Base-by-base conservation (phyloP, 2,113 vertebrate genomes). In the Hyaena hyaena region DNA sequence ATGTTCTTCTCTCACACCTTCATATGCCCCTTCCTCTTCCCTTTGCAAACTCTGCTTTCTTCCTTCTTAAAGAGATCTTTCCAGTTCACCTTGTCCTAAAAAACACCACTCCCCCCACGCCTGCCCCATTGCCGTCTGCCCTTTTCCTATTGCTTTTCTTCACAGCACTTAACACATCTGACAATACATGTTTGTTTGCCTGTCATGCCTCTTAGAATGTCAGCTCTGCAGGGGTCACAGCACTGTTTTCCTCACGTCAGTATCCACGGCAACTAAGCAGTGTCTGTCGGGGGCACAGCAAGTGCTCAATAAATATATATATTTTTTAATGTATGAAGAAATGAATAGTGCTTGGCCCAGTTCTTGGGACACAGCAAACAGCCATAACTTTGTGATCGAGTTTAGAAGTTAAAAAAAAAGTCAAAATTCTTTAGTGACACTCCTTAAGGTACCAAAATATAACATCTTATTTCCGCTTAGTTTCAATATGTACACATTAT, bases 391-490 rank as follows among this genome's bases (percentile, higher is more conserved):
- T 96, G 21, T 68, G 26, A 65, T 58, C 24, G 53, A 83, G 61
- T 90, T 93, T 69, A 82, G 84, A 96, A 93, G n/a, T 50, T 68
- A 77, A 83, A 94, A 85, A 86, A 23, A 80, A 92, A 58, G 17
- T 5, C 24, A 53, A 96, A 89, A 73, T 50, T 48, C 39, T 81
- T 84, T 39, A 79, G 39, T 77, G 33, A 88, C 10, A 82, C 0
- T 66, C 61, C 5, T 43, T 43, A 83, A 82, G 63, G 53, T 66
- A 1, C 61, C 2, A 82, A 95, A 35, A 61, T 28, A 8, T 87
- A 23, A 58, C 8, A 58, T 17, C 71, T 43, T 33, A 73, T 53
- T 95, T 71, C 82, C 14, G 88, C 15, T 24, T 9, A 48, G 12
- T 80, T 88, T 68, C 17, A 66, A 33, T 35, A 16, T 85, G 92